Percentiles rank a stretch among this genome's conserved stretches.
phyloP scores from a whole-genome alignment of 2,797 vertebrate genomes.

The Pampus argenteus region DNA sequence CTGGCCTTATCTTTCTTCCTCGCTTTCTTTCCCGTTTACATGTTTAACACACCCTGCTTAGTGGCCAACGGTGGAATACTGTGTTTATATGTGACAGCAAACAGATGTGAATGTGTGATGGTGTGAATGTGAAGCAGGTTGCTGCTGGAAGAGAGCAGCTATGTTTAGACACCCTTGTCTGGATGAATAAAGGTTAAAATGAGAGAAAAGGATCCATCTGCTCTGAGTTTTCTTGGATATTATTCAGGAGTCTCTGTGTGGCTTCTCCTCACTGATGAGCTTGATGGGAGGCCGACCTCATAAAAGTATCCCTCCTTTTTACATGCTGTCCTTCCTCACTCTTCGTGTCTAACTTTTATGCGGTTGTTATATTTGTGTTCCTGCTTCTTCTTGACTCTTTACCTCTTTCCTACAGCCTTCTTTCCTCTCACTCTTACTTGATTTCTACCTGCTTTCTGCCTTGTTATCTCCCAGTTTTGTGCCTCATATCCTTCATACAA shows the following conservation, averaged over 20 bases:
- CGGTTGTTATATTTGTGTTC: neutral
- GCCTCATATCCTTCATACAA: constrained; percentile 9
- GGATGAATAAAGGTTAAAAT: constrained; percentile 5
- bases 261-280: neutral
- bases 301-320: neutral
- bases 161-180: neutral
- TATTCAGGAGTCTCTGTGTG: constrained; percentile 3
- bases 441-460: neutral
- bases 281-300: neutral
- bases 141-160: neutral
- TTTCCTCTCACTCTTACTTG: neutral
- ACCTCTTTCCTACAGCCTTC: neutral
- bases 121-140: constrained; percentile 7
- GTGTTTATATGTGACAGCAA: constrained; percentile 11
- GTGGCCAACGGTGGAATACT: neutral
- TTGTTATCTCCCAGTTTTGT: neutral
- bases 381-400: neutral
- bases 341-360: neutral
- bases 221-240: neutral
- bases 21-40: constrained; percentile 13
- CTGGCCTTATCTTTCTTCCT: neutral
- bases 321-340: neutral
- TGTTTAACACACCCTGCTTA: constrained; percentile 13
- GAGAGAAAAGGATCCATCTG: constrained; percentile 14
- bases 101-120: constrained; percentile 23